Evolutionary conservation across 2,888 invertebrate species (phyloP), one percentile per base, ranked within the genome.

Genomic region (Euzophera pinguis): DNA sequence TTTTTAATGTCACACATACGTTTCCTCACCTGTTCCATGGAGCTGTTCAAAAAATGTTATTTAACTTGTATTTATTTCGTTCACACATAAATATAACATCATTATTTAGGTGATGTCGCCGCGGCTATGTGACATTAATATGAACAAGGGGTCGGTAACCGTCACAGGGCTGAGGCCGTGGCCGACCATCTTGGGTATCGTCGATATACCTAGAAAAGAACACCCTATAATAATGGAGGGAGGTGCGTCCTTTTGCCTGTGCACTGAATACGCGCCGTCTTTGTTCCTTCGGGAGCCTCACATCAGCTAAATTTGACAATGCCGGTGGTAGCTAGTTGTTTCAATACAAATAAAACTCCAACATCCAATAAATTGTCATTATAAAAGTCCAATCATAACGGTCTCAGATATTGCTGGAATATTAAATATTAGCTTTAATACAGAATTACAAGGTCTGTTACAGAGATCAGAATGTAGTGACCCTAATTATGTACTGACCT

Each of bases 1-100:
- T 67, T 69, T 67, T 67, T 72, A 79, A 75, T 79, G 81, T 81
- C 88, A 87, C 88, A 80, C 89, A 78, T 82, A 79, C 84, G 63
- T 81, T 65, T 88, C 87, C 90, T 90, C 90, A 90, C 90, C 90
- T 90, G 84, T 84, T 89, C 87, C 84, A 74, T 83, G 74, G 72
- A 81, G 89, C 88, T 88, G 90, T 89, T 90, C 90, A 87, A 90
- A 90, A 90, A 90, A 90, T 81, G 73, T 79, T 86, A 84, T 85
- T 80, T 85, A 79, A 85, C 79, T 85, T 76, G 82, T 73, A 81
- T 82, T 80, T 81, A 86, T 86, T 77, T 82, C 80, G 79, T 86
- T 86, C 85, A 84, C 83, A 86, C 85, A 87, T 71, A 87, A 88
- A 87, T 76, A 84, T 70, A 78, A 84, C 84, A 78, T 86, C 87